Evolutionary conservation across 2,888 invertebrate genomes (phyloP).

Genomic region (Clunio marinus): DNA sequence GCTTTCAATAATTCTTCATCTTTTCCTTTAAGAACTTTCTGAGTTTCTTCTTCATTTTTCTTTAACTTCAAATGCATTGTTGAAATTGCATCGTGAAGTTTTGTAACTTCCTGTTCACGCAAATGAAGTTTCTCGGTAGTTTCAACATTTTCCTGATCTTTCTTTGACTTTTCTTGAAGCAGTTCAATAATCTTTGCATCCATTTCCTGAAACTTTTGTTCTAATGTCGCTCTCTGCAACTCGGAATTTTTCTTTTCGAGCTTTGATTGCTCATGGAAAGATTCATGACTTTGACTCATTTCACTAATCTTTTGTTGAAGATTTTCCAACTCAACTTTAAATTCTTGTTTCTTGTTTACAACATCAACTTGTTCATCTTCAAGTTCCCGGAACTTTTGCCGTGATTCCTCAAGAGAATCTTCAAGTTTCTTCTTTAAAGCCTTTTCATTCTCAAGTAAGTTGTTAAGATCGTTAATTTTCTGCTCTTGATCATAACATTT

Average conservation of each 20-base stretch:
- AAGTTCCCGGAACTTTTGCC: slow-evolving; percentile 4
- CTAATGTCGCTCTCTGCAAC: neutral
- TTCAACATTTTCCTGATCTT: slow-evolving; percentile 16
- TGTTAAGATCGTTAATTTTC: neutral
- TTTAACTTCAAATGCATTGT: slow-evolving; percentile 51
- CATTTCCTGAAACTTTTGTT: neutral
- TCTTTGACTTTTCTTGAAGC: neutral
- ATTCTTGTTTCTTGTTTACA: slow-evolving; percentile 38
- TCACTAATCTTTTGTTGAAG: neutral
- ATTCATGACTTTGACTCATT: neutral
- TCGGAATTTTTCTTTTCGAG: slow-evolving; percentile 22
- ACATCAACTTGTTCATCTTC: slow-evolving; percentile 40
- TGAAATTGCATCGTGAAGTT: neutral
- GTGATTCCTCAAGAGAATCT: neutral
- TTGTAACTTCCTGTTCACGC: neutral
- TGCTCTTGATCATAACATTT: neutral
- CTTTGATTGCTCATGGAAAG: neutral
- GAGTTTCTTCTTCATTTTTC: slow-evolving; percentile 45
- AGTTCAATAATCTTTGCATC: slow-evolving; percentile 33
- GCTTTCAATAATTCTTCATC: slow-evolving; percentile 15
- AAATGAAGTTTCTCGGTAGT: neutral
- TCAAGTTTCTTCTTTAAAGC: slow-evolving; percentile 8
- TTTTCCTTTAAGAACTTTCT: neutral
- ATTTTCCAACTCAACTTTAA: slow-evolving; percentile 6
- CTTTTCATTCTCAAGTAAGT: slow-evolving; percentile 7